phyloP scores from a whole-genome alignment of 2,113 vertebrate genomes.

The Bettongia penicillata region DNA sequence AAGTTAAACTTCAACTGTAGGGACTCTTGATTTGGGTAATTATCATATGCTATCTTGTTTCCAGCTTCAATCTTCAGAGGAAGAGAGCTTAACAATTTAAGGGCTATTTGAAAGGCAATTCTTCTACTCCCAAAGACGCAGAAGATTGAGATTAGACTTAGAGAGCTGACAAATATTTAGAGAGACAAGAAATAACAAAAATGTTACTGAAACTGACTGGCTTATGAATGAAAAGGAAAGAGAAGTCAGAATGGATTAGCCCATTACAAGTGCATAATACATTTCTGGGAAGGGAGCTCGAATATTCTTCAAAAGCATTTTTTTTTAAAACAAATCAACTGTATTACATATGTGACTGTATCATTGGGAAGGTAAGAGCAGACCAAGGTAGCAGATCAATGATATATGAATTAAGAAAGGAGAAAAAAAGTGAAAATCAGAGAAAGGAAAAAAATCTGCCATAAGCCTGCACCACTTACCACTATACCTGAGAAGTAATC shows the following conservation, averaged over 20 bases:
- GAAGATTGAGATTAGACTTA: not conserved
- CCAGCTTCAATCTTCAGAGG: not conserved
- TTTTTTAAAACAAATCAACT: not conserved
- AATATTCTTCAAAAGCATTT: not conserved
- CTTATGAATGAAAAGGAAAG: not conserved
- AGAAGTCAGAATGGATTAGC: not conserved
- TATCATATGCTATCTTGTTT: not conserved
- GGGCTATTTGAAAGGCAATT: not conserved
- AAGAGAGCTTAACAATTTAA: not conserved
- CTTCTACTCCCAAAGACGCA: not conserved
- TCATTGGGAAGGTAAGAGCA: not conserved
- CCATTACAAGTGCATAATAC: not conserved
- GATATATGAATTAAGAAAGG: not conserved
- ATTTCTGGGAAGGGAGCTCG: not conserved
- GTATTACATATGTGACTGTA: not conserved
- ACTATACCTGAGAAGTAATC: not conserved
- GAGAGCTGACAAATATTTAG: not conserved
- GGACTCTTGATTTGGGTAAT: not conserved
- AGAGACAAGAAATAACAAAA: not conserved
- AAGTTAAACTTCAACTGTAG: not conserved
- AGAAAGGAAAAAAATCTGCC: not conserved
- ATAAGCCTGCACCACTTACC: not conserved
- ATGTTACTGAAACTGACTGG: not conserved
- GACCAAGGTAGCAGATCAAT: not conserved
- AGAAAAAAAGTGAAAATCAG: not conserved